Evolutionary conservation across 2,888 invertebrate species (phyloP), one percentile per base, ranked within the genome.

Genomic region (Cephus pulcher): DNA sequence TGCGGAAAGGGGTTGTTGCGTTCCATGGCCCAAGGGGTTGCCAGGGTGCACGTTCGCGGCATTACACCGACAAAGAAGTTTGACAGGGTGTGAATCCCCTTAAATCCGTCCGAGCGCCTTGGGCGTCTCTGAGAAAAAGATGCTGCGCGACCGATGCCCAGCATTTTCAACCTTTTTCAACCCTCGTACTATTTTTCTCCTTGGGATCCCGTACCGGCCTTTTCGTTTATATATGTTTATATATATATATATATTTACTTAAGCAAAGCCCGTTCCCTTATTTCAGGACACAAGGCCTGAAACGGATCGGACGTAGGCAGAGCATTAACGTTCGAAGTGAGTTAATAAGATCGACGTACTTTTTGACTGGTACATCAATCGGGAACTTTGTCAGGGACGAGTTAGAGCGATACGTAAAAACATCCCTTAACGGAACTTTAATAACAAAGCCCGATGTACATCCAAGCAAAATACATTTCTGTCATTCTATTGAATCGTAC

Each of bases 31-130:
- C 71, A 34, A 32, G 71, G 71, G 71, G 32, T 71, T 32, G 71
- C 12, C 33, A 71, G 33, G 71, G 71, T 34, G 71, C 71, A 71
- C 71, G 71, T 34, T 32, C 71, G 71, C 71, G 32, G 71, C 71
- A 34, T 34, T 33, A 71, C 71, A 15, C 71, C 76, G 74, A 77
- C 81, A 80, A 77, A 79, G 77, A 79, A 80, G 73, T 81, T 80
- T 37, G 79, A 74, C 77, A 56, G 56, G 74, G 73, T 37, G 80
- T 74, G 77, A 81, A 81, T 80, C 70, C 73, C 70, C 77, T 81
- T 80, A 80, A 81, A 80, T 37, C 77, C 71, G 71, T 33, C 71
- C 71, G 23, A 56, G 56, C 56, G 23, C 56, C 56, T 23, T 56
- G 56, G 56, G 56, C 23, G 56, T 56, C 56, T 56, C 56, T 56